Evolutionary conservation across 2,113 vertebrate species (phyloP), one percentile per base, ranked within the genome.

Genomic region (Pitta sordida): DNA sequence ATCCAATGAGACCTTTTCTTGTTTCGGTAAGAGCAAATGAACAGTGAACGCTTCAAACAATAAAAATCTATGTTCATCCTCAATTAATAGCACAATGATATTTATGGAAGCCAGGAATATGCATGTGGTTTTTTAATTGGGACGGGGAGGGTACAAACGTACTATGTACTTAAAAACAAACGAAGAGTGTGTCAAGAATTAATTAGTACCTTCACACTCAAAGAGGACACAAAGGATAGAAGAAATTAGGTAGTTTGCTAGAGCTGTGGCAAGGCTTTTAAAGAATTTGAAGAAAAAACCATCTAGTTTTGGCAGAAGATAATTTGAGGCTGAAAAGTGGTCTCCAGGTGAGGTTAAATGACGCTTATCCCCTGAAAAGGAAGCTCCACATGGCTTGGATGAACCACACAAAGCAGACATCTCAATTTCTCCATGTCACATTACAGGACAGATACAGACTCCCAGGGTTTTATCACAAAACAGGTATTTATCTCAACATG

Each of bases 381-480:
- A 90, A 56, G 24, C 4, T 16, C 21, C 53, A 52, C 0, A 0
- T 7, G 7, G 44, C 49, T 39, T 56, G 58, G 41, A 69, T 11
- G 17, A 90, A 60, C 48, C 44, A 44, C 4, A 16, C 15, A 59
- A 62, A 24, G n/a, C n/a, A 71, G 49, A 88, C 1, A 2, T 30
- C 56, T 48, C 9, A 11, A 17, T 44, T 68, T 79, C 24, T 73
- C 53, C 27, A 12, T 10, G 9, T 39, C 30, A 20, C 6, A 20
- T 22, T 39, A 68, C 19, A 59, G 27, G n/a, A 58, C 23, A 94
- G 30, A 34, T 44, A 65, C 5, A 80, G 56, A 70, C 27, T 53
- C 17, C 10, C 41, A 58, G 15, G 13, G 8, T n/a, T 77, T 86
- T 65, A 17, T 53, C 30, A 37, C 2, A 34, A 76, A 73, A 48